phyloP scores from a whole-genome alignment of 2,797 vertebrate genomes.

The Pteronotus mesoamericanus region DNA sequence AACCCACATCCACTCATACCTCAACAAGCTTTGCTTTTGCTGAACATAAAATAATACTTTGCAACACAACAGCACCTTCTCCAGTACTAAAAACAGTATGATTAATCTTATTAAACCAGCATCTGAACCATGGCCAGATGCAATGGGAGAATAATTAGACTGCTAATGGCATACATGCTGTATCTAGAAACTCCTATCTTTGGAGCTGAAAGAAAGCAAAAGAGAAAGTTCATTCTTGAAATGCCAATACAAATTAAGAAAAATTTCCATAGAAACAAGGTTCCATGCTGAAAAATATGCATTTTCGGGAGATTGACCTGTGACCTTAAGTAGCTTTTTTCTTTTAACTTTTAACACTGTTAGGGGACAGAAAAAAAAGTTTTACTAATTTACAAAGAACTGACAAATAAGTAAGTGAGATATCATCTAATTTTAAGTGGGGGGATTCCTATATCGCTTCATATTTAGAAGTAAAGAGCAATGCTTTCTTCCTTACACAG shows the following conservation, averaged over 20 bases:
- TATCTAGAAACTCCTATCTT: neutral
- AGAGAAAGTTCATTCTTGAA: neutral
- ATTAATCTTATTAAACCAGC: slow-evolving; percentile 45
- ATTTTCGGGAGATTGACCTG: neutral
- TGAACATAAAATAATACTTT: slow-evolving; percentile 35
- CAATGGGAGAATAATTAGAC: neutral
- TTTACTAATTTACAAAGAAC: neutral
- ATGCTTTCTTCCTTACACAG: neutral
- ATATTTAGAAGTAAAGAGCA: neutral
- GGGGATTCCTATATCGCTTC: neutral
- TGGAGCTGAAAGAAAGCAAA: neutral
- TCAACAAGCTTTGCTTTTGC: neutral
- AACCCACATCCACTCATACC: neutral
- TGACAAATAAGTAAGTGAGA: neutral
- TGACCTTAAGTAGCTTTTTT: neutral
- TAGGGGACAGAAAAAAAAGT: neutral
- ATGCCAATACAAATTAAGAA: neutral
- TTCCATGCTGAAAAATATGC: neutral
- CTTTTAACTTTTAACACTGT: neutral
- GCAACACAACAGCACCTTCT: neutral
- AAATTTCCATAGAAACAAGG: neutral
- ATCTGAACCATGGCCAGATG: neutral
- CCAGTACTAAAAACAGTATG: neutral
- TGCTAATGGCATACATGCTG: neutral
- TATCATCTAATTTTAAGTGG: neutral